These are phyloP conservation scores for Oreotragus oreotragus DNA, from an alignment of 2,113 vertebrate genomes.

Conservation along the genomic window DNA sequence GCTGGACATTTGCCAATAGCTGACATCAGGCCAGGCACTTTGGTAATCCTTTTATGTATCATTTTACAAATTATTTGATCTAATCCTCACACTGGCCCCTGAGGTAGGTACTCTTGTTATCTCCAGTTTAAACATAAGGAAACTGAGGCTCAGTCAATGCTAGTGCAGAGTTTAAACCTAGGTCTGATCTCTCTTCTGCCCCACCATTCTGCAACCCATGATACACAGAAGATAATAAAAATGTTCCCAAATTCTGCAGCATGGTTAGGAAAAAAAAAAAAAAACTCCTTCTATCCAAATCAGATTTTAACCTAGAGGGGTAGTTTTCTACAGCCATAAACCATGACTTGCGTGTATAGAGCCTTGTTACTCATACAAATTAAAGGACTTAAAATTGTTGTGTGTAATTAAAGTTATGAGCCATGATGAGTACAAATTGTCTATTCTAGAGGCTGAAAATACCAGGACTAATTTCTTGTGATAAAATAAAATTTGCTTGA, in stretches of 20 bases:
- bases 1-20: neutral
- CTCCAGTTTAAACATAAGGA: neutral
- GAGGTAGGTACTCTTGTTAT: neutral
- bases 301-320: neutral
- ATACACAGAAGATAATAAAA: slow-evolving; percentile 49
- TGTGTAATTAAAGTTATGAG: neutral
- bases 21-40: neutral
- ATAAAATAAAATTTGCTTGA: slow-evolving; percentile 52
- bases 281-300: neutral
- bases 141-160: neutral
- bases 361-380: neutral
- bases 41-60: neutral
- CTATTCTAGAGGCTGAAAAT: slow-evolving; percentile 33
- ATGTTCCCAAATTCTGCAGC: neutral
- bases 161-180: neutral
- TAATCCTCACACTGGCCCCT: neutral
- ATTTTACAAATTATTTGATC: neutral
- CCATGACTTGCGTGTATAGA: neutral
- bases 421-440: neutral
- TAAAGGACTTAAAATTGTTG: slow-evolving; percentile 1
- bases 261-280: slow-evolving; percentile 16
- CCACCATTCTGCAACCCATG: neutral
- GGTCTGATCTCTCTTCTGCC: neutral
- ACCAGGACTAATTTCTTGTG: slow-evolving; percentile 11
- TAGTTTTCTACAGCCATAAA: slow-evolving; percentile 23